Evolutionary conservation across 92 coral and sea anemone genomes (phyloP).

Genomic region (Epizoanthus rinbou): DNA sequence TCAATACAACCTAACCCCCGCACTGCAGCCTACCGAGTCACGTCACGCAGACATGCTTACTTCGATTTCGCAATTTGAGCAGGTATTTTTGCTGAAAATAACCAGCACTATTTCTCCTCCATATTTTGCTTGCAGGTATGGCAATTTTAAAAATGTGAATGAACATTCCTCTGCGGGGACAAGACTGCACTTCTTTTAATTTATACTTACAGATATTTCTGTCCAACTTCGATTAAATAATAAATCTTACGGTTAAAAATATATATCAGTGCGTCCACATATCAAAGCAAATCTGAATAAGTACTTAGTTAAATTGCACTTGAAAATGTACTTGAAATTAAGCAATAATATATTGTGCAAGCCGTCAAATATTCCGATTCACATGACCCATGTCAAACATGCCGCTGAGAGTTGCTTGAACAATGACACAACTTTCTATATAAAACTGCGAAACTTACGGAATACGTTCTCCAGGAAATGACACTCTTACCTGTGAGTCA

Average conservation of each 20-base stretch:
- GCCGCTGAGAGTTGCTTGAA: slow-evolving; percentile 1
- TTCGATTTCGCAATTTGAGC: no score
- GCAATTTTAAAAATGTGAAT: no score
- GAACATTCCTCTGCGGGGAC: no score
- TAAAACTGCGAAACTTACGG: neutral
- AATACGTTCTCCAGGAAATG: neutral
- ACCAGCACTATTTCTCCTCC: no score
- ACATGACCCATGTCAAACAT: neutral
- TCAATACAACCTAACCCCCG: neutral
- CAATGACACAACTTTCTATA: neutral
- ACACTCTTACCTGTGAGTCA: slow-evolving; percentile 88
- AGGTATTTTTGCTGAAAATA: no score
- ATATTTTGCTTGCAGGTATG: no score
- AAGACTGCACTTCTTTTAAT: no score
- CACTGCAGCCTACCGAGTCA: neutral
- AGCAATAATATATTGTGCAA: neutral
- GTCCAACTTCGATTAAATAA: neutral
- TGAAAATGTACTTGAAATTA: neutral
- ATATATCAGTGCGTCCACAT: neutral
- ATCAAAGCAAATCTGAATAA: neutral
- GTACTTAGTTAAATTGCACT: neutral
- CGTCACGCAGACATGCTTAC: neutral
- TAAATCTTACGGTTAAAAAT: neutral
- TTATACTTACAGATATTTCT: no score
- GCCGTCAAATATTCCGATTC: neutral